A percentile compares a stretch with the other conserved stretches of the same genome.
Conservation (phyloP, 2,797 vertebrate genomes). For the Lithobates sylvaticus region DNA sequence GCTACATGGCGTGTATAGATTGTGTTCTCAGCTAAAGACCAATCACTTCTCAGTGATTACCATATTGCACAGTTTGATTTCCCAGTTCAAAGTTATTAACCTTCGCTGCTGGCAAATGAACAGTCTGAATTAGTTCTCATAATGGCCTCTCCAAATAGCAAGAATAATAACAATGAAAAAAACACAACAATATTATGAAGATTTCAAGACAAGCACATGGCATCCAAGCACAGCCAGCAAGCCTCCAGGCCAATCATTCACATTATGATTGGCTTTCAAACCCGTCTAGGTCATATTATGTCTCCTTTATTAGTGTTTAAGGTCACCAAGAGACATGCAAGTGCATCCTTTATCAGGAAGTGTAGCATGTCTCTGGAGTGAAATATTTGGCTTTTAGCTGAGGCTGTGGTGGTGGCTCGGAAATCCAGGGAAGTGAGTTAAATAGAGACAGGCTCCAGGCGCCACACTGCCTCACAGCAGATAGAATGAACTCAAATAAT, state of each 20-base stretch:
- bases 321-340: conserved; percentile 87
- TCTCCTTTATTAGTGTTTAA: conserved; percentile 87
- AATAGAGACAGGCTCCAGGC: conserved; percentile 83
- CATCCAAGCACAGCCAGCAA: conserved; percentile 60
- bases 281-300: conserved; percentile 82
- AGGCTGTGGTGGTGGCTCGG: conserved; percentile 80
- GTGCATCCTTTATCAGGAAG: conserved; percentile 94
- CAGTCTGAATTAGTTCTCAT: conserved; percentile 61
- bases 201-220: conserved; percentile 67
- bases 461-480: conserved; percentile 75
- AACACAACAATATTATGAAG: conserved; percentile 40
- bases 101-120: conserved; percentile 58
- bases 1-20: neutral
- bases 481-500: conserved; percentile 82
- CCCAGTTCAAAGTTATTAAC: conserved; percentile 58
- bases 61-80: conserved; percentile 28
- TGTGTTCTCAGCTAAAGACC: neutral
- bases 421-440: conserved; percentile 84
- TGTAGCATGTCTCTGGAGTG: conserved; percentile 80
- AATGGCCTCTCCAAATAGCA: conserved; percentile 64
- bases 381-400: conserved; percentile 82
- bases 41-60: conserved; percentile 9
- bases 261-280: conserved; percentile 66
- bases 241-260: conserved; percentile 65
- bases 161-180: conserved; percentile 60